Evolutionary conservation across 2,113 vertebrate species (phyloP).

Genomic region (Spea multiplicata): DNA sequence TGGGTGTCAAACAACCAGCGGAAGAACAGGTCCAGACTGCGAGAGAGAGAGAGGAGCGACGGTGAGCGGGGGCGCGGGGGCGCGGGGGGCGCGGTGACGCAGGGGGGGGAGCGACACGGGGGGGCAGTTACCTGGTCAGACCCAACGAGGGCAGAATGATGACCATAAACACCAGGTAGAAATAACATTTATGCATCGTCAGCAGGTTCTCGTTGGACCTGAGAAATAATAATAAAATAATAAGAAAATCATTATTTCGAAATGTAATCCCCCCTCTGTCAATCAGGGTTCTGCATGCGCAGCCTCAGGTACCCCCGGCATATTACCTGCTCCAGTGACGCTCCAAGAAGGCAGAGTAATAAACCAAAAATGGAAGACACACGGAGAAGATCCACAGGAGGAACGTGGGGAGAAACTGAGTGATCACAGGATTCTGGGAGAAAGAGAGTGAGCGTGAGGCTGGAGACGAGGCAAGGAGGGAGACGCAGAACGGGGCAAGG

Average conservation of each 20-base stretch:
- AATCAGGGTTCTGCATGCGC: neutral
- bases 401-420: constrained; percentile 92
- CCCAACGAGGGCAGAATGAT: constrained; percentile 93
- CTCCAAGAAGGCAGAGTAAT: constrained; percentile 90
- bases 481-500: constrained; percentile 15
- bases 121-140: constrained; percentile 80
- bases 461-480: neutral
- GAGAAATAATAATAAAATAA: neutral
- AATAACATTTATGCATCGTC: constrained; percentile 93
- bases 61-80: neutral
- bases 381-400: constrained; percentile 93
- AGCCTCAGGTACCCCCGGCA: neutral
- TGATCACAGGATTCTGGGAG: constrained; percentile 85
- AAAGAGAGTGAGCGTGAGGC: constrained; percentile 35
- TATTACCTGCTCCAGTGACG: constrained; percentile 93
- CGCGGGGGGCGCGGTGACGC: neutral
- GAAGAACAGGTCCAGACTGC: constrained; percentile 88
- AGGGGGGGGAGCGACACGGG: rapidly evolving
- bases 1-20: constrained; percentile 91
- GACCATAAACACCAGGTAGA: constrained; percentile 95
- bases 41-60: constrained; percentile 27
- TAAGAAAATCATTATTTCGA: neutral
- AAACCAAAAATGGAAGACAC: constrained; percentile 90
- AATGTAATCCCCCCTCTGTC: neutral
- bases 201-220: constrained; percentile 89